Percentiles rank a stretch among this genome's conserved stretches.
Evolutionary conservation across 2,888 invertebrate genomes (phyloP).

Genomic region (Callyntrura sp.): DNA sequence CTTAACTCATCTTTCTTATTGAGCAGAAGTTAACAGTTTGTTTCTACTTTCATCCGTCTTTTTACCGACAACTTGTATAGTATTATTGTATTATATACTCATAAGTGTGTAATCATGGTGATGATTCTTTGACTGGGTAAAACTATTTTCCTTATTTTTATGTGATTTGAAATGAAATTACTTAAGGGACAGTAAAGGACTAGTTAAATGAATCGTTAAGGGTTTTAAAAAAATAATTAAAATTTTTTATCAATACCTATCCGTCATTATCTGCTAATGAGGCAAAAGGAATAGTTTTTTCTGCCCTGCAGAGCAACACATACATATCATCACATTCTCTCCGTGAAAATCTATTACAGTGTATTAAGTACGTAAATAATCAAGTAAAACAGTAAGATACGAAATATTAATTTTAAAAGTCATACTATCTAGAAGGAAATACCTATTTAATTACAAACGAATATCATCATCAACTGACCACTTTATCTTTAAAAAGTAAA

Average conservation of each 20-base stretch:
- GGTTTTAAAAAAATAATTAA: neutral
- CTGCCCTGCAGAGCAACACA: constrained; percentile 71
- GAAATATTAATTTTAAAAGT: neutral
- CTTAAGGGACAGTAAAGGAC: constrained; percentile 2
- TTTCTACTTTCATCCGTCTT: constrained; percentile 3
- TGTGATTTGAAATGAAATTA: constrained; percentile 48
- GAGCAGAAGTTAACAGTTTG: constrained; percentile 14
- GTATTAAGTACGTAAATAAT: constrained; percentile 38
- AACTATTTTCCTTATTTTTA: neutral
- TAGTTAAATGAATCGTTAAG: constrained; percentile 1
- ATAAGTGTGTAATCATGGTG: constrained; percentile 23
- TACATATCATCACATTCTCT: constrained; percentile 79
- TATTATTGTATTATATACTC: neutral
- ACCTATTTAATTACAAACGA: neutral
- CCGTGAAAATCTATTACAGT: constrained; percentile 68
- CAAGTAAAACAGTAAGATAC: neutral
- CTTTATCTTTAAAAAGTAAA: neutral
- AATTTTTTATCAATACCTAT: neutral
- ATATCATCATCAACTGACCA: constrained; percentile 31
- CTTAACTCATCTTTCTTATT: constrained; percentile 5
- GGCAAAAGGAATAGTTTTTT: constrained; percentile 1
- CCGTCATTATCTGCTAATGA: constrained; percentile 75
- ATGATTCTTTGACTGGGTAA: constrained; percentile 39
- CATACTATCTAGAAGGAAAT: neutral
- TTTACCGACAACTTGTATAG: neutral